A percentile compares a stretch with the other conserved stretches of the same genome.
These are phyloP conservation scores for Phaethornis superciliosus DNA, from an alignment of 2,113 vertebrate genomes.

Conservation along the genomic window DNA sequence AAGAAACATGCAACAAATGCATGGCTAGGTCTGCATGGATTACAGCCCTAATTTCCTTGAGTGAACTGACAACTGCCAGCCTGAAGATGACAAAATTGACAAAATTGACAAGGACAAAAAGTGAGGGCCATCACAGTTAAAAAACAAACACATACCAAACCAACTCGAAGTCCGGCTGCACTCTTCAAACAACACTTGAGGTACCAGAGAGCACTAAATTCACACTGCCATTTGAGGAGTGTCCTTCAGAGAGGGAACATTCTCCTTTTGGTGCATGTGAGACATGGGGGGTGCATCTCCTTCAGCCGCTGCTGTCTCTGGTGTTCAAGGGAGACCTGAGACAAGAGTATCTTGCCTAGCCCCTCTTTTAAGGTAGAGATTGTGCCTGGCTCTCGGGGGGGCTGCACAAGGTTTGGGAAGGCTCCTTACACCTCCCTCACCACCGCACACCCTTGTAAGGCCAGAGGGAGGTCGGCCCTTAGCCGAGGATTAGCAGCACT, in stretches of 20 bases:
- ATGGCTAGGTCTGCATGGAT: neutral
- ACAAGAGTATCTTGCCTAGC: neutral
- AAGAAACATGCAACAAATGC: neutral
- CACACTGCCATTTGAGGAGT: fast-evolving
- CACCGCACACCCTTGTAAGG: slow-evolving; percentile 8
- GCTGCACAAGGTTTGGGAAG: neutral
- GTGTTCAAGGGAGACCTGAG: fast-evolving
- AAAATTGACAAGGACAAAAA: neutral
- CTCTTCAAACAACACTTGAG: fast-evolving
- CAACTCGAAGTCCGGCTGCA: neutral
- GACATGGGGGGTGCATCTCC: neutral
- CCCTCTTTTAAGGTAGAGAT: neutral
- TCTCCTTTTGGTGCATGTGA: fast-evolving
- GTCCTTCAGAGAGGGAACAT: neutral
- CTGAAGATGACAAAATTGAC: neutral
- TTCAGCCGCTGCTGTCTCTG: neutral
- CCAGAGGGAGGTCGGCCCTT: neutral
- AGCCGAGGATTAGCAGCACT: slow-evolving; percentile 19
- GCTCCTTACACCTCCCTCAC: neutral
- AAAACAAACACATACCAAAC: fast-evolving
- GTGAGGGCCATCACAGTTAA: neutral
- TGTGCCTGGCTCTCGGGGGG: neutral
- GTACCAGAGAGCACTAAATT: neutral
- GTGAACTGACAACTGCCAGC: neutral
- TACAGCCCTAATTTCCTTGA: neutral